These are phyloP conservation scores for Ibycter americanus DNA, from an alignment of 2,797 vertebrate genomes.

Conservation along the genomic window DNA sequence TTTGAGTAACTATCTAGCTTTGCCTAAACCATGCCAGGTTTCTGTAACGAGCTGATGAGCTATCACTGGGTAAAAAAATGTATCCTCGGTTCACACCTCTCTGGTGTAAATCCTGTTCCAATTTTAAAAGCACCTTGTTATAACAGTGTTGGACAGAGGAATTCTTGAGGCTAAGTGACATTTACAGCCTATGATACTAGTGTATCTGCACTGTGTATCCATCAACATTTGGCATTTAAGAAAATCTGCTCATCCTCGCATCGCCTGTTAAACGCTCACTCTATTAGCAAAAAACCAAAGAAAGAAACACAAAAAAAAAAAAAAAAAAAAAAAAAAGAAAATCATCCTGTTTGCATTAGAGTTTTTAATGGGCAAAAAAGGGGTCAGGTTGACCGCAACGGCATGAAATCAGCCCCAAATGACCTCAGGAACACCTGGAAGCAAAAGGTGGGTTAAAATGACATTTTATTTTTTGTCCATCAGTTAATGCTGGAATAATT, in stretches of 20 bases:
- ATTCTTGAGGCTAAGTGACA: slow-evolving; percentile 69
- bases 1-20: slow-evolving; percentile 13
- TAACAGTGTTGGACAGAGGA: slow-evolving; percentile 65
- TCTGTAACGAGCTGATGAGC: slow-evolving; percentile 56
- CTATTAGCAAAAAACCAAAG: background rate
- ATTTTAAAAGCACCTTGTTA: slow-evolving; percentile 67
- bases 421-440: slow-evolving; percentile 44
- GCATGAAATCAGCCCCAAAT: background rate
- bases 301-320: background rate
- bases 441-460: slow-evolving; percentile 27
- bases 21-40: slow-evolving; percentile 49
- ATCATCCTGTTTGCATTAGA: background rate
- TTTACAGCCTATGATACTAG: slow-evolving; percentile 64
- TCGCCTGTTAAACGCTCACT: slow-evolving; percentile 48
- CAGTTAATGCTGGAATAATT: slow-evolving; percentile 33
- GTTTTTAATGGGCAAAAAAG: background rate
- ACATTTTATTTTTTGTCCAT: background rate
- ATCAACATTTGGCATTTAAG: slow-evolving; percentile 70
- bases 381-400: background rate
- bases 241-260: slow-evolving; percentile 59
- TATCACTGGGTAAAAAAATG: slow-evolving; percentile 13
- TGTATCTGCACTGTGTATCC: slow-evolving; percentile 56
- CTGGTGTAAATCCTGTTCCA: slow-evolving; percentile 61
- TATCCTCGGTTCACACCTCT: slow-evolving; percentile 61
- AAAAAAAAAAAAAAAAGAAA: background rate